Evolutionary conservation across 2,797 vertebrate species (phyloP), one percentile per base, ranked within the genome.

Genomic region (Girardinus metallicus): DNA sequence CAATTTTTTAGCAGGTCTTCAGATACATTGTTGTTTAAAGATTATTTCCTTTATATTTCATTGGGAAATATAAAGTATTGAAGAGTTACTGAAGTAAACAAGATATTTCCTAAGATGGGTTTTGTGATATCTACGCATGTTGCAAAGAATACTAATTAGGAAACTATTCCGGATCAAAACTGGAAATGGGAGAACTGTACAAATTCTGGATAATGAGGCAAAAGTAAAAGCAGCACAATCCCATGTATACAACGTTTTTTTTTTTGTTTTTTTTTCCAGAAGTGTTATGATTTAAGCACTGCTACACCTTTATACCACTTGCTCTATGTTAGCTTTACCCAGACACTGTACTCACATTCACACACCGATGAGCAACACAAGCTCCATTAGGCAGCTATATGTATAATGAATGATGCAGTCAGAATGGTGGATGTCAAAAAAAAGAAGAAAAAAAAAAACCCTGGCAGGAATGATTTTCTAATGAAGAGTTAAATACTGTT

Each of bases 351-450:
- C 23, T 49, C 60, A 26, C 1, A 6, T 60, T 49, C 55, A 70
- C 70, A 57, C 68, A 75, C 36, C 49, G 62, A 62, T 49, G 18
- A n/a, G 18, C 43, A 79, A 79, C 47, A 60, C 51, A 75, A 74
- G 47, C 70, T 83, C 72, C 76, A 79, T 51, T 81, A 74, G 57
- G 26, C 66, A 72, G 36, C 44, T 55, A 77, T 74, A 87, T 86
- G 79, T 62, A 83, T 83, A 75, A 86, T 74, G 43, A 80, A 80
- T 82, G 80, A 47, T 44, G 66, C 41, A 73, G 53, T 83, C 47
- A 70, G 46, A 29, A 75, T 11, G 77, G 74, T 36, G 73, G 36
- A 44, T 75, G 47, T 47, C 51, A 36, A 66, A 66, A 44, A n/a
- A 1, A 31, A 71, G 1, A 53, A 26, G 9, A 26, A 57, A 51